Evolutionary conservation across 2,113 vertebrate species (phyloP), one percentile per base, ranked within the genome.

Genomic region (Vireo altiloquus): DNA sequence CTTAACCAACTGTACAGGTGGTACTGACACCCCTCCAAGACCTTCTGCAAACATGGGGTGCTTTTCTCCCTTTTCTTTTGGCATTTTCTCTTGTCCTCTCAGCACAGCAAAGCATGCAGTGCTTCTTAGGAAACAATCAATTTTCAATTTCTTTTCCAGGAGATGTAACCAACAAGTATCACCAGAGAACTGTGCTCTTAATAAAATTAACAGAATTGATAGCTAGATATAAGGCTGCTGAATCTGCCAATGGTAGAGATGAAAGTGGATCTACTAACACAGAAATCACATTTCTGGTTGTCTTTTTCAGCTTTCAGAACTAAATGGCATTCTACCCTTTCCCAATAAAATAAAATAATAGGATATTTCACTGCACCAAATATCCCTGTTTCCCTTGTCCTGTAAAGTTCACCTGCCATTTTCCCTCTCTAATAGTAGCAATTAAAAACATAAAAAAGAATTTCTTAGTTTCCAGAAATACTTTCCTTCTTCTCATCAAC

Each of bases 1-100:
- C 39, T 42, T 7, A 13, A 56, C 11, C 30, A 21, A 1, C 0
- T 20, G 39, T 5, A 44, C 2, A 4, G 47, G 39, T 50, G 19
- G 30, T 4, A 37, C 46, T 35, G 46, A 74, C 20, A 63, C 7
- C n/a, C 82, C 37, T 47, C 13, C 27, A 13, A 35, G 19, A 59
- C 15, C n/a, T 52, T 22, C 50, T 8, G 33, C 37, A 65, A 77
- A 54, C 28, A 33, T 1, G 5, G 31, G 7, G 19, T 0, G 4
- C 54, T 80, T 3, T n/a, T 12, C 33, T 79, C 18, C 28, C 42
- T 61, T 24, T 42, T 35, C 57, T 30, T 72, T 6, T 11, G 20
- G 20, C 24, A 22, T 83, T 80, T 83, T 81, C 42, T 84, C 64
- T 81, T 11, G 50, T 44, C 13, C 35, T 24, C 52, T 59, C 23